These are phyloP conservation scores for Ectropis crepuscularia DNA, from an alignment of 2,888 invertebrate genomes.

Conservation along the genomic window DNA sequence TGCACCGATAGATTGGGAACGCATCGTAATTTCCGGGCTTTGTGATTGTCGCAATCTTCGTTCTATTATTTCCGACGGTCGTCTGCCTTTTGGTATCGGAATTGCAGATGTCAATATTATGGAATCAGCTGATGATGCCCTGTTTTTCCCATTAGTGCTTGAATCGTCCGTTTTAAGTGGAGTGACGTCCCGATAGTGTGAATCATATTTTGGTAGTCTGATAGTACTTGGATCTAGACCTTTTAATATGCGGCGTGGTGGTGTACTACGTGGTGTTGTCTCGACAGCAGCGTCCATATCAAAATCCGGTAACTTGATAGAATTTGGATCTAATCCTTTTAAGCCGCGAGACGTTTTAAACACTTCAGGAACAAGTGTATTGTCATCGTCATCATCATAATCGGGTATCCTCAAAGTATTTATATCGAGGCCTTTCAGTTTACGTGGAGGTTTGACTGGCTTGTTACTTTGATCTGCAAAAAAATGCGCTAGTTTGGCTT, in stretches of 20 bases:
- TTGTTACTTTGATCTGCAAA: constrained; percentile 57
- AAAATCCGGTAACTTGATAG: constrained; percentile 48
- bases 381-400: constrained; percentile 9
- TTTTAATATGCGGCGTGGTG: constrained; percentile 10
- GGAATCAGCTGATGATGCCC: constrained; percentile 17
- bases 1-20: constrained; percentile 66
- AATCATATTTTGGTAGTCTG: constrained; percentile 50
- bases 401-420: constrained; percentile 52
- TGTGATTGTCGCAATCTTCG: constrained; percentile 54
- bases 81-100: constrained; percentile 48
- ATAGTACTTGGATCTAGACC: constrained; percentile 43
- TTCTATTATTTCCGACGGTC: constrained; percentile 57
- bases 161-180: constrained; percentile 47
- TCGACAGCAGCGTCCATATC: constrained; percentile 58
- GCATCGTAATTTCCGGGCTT: constrained; percentile 58
- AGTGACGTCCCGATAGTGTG: constrained; percentile 66
- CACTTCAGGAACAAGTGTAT: constrained; percentile 21
- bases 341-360: constrained; percentile 31
- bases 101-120: constrained; percentile 34
- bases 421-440: constrained; percentile 67
- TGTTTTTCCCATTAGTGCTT: not conserved
- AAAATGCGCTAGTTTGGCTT: constrained; percentile 55
- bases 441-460: constrained; percentile 59
- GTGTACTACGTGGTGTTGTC: constrained; percentile 33
- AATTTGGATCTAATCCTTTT: constrained; percentile 32